Conservation (phyloP, 2,113 vertebrate genomes). For the Coregonus clupeaformis region DNA sequence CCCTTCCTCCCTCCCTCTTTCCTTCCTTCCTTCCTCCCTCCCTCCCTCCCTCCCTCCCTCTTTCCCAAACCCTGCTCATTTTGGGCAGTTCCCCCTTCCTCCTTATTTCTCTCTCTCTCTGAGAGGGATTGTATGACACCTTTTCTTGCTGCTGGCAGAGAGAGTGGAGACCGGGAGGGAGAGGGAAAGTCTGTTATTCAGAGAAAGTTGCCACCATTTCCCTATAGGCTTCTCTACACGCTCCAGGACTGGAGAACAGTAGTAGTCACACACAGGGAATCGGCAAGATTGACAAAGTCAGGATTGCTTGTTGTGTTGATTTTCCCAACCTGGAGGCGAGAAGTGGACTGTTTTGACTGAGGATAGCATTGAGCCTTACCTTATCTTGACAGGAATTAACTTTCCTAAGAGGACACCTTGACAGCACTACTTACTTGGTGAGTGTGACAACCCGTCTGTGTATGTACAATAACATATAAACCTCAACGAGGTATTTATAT, state of each 20-base stretch:
- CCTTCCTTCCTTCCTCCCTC: slow-evolving; percentile 20
- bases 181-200: slow-evolving; percentile 57
- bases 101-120: slow-evolving; percentile 28
- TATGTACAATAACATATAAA: slow-evolving; percentile 12
- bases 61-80: slow-evolving; percentile 71
- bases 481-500: slow-evolving; percentile 8
- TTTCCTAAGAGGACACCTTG: slow-evolving; percentile 15
- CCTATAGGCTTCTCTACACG: slow-evolving; percentile 50
- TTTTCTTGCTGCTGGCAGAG: slow-evolving; percentile 67
- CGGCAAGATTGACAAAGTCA: neutral
- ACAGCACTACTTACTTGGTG: slow-evolving; percentile 43
- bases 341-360: neutral
- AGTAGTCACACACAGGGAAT: slow-evolving; percentile 3
- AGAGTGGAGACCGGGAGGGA: slow-evolving; percentile 57
- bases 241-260: slow-evolving; percentile 52
- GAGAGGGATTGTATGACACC: slow-evolving; percentile 69
- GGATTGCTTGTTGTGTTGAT: slow-evolving; percentile 31
- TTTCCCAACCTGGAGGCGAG: slow-evolving; percentile 41
- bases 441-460: slow-evolving; percentile 51
- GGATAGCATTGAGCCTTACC: neutral
- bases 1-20: neutral
- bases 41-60: slow-evolving; percentile 41
- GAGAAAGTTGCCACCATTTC: slow-evolving; percentile 72
- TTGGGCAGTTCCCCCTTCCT: slow-evolving; percentile 69
- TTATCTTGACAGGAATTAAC: slow-evolving; percentile 28